Evolutionary conservation across 2,113 vertebrate species (phyloP), one percentile per base, ranked within the genome.

Genomic region (Daboia siamensis): DNA sequence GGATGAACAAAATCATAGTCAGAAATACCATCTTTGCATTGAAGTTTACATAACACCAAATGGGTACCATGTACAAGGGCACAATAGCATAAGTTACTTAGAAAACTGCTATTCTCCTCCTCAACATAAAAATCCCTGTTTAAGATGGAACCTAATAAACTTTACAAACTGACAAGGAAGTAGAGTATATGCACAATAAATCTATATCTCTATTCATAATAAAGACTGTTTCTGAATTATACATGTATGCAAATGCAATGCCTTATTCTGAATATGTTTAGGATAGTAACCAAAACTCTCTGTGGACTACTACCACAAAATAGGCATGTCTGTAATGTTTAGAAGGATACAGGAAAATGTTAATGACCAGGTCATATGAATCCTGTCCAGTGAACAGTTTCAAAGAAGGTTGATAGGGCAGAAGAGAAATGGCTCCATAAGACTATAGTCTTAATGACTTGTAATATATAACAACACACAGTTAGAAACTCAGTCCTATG

Each of bases 1-100:
- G 96, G 64, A 96, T 0, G 12, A 96, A 93, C 90, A 95, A 96
- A 95, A 93, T 93, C 89, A 95, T 90, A 95, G 88, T 64, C 95
- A 95, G 91, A 95, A 96, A 97, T 93, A 94, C 80, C 61, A 93
- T 88, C 88, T 90, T 92, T 64, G 7, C 29, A 55, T 0, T 93
- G 93, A 84, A 94, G 94, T 90, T 44, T 93, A 21, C 20, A 85
- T 64, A 90, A 87, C 87, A 80, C 55, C 61, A 80, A 11, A 87
- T n/a, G 59, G 74, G 74, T 88, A 64, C 52, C 55, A 80, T 6
- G 87, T n/a, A 80, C 74, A 90, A 4, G 87, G 64, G 89, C 86
- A 91, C 57, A 94, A 93, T 95, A 93, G 94, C 94, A 74, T 94
- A 61, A 95, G 92, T 94, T 86, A 48, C 59, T 86, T 92, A 39